Percentiles rank a stretch among this genome's conserved stretches.
These are phyloP conservation scores for Leptobrachium ailaonicum DNA, from an alignment of 2,113 vertebrate genomes.

Conservation along the genomic window DNA sequence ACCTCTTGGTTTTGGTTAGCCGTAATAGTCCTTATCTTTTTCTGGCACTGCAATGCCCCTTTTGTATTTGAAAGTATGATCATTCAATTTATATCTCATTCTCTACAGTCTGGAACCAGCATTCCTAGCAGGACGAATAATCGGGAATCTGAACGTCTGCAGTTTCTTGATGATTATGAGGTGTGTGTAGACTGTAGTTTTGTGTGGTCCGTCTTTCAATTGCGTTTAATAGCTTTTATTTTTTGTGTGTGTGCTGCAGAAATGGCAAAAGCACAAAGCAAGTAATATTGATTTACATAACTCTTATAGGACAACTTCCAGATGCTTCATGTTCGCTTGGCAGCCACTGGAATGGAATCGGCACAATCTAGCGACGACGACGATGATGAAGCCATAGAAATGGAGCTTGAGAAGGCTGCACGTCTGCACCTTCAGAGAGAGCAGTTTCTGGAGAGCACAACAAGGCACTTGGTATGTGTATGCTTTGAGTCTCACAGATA, in stretches of 20 bases:
- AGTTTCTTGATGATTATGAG: background rate
- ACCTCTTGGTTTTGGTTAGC: too few relatives aligned
- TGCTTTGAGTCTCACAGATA: too few relatives aligned
- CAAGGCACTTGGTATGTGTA: constrained; percentile 66
- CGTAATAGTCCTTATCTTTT: too few relatives aligned
- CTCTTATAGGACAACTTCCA: constrained; percentile 65
- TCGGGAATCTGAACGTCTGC: background rate
- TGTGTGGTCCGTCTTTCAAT: too few relatives aligned
- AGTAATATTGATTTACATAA: background rate
- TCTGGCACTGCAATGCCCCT: too few relatives aligned
- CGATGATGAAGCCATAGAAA: constrained; percentile 62
- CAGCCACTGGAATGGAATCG: constrained; percentile 75
- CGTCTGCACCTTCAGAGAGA: constrained; percentile 53
- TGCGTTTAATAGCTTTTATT: background rate
- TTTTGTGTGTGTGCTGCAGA: background rate
- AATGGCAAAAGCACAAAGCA: background rate
- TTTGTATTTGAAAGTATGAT: too few relatives aligned
- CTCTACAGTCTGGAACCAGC: background rate
- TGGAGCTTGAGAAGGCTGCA: constrained; percentile 65
- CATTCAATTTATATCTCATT: background rate
- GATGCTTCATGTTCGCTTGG: constrained; percentile 65
- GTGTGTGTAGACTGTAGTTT: background rate
- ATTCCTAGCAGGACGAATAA: background rate
- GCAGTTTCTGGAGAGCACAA: constrained; percentile 59
- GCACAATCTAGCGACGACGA: constrained; percentile 76